These are phyloP conservation scores for Sycophila sp. DNA, from an alignment of 1,140 invertebrate genomes.

Conservation along the genomic window DNA sequence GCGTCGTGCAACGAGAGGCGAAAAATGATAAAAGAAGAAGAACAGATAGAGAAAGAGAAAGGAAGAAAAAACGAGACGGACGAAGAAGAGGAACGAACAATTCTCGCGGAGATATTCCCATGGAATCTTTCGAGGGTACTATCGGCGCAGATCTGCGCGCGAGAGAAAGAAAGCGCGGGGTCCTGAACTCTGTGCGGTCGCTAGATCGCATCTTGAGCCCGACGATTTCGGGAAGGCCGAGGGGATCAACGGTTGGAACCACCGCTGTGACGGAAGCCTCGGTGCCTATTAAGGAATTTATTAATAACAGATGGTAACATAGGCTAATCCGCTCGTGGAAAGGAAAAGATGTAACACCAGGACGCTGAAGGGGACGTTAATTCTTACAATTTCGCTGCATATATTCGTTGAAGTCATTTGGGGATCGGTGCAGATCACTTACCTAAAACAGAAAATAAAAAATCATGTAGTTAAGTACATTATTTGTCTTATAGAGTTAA, in stretches of 20 bases:
- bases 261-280: too few relatives aligned
- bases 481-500: too few relatives aligned
- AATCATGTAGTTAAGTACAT: too few relatives aligned
- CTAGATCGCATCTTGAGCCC: conserved; percentile 15
- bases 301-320: too few relatives aligned
- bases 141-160: conserved; percentile 13
- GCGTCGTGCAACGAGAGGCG: not conserved
- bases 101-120: not conserved
- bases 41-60: not conserved
- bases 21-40: not conserved
- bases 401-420: too few relatives aligned
- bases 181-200: conserved; percentile 24
- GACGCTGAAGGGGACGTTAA: too few relatives aligned
- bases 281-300: too few relatives aligned
- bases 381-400: too few relatives aligned
- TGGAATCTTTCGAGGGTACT: conserved; percentile 6
- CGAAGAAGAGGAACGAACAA: not conserved
- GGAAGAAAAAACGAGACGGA: not conserved
- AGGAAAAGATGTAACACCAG: too few relatives aligned
- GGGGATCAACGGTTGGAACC: too few relatives aligned
- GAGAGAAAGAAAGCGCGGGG: conserved; percentile 31
- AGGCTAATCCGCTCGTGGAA: too few relatives aligned
- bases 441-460: not conserved
- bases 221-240: not conserved
- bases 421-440: not conserved